Base-by-base conservation (phyloP, 2,888 invertebrate genomes). In the Pammene fasciana region DNA sequence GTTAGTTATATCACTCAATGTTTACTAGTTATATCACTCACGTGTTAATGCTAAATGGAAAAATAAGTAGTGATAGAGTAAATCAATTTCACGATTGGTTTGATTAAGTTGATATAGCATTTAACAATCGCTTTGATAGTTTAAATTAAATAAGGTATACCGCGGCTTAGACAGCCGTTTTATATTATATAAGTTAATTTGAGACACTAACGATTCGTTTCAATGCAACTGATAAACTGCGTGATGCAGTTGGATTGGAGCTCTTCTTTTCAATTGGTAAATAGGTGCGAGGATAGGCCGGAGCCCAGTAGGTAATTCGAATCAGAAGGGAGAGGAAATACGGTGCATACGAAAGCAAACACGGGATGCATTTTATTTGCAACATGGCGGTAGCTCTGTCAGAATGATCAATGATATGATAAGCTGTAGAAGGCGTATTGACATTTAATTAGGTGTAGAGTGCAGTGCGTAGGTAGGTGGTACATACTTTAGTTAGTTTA, bases 201-300 rank as follows among this genome's bases (percentile, higher is more conserved):
- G 46, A 67, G 72, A 73, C 77, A 76, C 75, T 75, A 76, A 75
- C 75, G 77, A 75, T 73, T 73, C 74, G 75, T 76, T 70, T 73
- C 76, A 75, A 70, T 83, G 83, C 86, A 85, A 76, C 73, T 75
- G 76, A 76, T 75, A 72, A 76, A 76, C 67, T 73, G 72, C 67
- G 43, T 61, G 52, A 52, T 45, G 54, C 74, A 71, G 60, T 71
- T 72, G 72, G 70, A 72, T 77, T 75, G 74, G 78, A 76, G 79
- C 78, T 79, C 78, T 75, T 74, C 76, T 75, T 73, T 77, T 75
- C 86, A 86, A 88, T 87, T 87, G 86, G 79, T 84, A 86, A 86
- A 87, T 86, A 77, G 80, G 76, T 77, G 78, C 71, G 71, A 72
- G 73, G 74, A 70, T 73, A 65, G 38, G 57, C 56, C 46, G 62